Base-by-base conservation (phyloP, 2,888 invertebrate species). In the Stegana nigrithorax region DNA sequence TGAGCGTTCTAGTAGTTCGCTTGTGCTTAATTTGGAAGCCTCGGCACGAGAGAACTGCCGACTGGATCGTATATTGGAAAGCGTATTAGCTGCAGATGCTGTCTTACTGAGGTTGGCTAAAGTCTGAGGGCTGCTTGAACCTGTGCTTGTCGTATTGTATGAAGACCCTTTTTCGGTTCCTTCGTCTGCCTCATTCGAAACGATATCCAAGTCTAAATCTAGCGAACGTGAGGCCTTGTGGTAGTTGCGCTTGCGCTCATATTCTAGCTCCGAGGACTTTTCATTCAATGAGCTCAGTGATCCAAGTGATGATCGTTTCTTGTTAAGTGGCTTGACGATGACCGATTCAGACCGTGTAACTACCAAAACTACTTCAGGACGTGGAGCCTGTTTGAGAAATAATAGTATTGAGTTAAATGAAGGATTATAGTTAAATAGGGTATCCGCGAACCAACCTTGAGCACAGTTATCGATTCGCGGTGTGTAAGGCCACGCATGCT, bases 401-500 rank as follows among this genome's bases (percentile, higher is more conserved):
- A n/a, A n/a, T n/a, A n/a, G n/a, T n/a, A n/a, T n/a, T n/a, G n/a
- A n/a, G n/a, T n/a, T n/a, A n/a, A n/a, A n/a, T n/a, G n/a, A n/a
- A 23, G 25, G 23, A 36, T 0, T 4, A 21, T n/a, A 21, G 29
- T n/a, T 17, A 26, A 39, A n/a, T 26, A 32, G 12, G 7, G 26
- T 26, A 42, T 14, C 64, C 17, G 8, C 14, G 12, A 19, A 47
- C 64, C 73, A 86, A 93, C 94, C 90, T 96, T 96, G 51, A 97
- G 89, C 74, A 95, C 91, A 73, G 92, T 90, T 73, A 95, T 90
- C 72, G 96, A 95, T 84, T 96, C 93, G 42, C 92, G 89, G 84
- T 97, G 96, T 36, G 94, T 94, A 64, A 96, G 87, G 55, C 93
- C 94, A 70, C 91, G 88, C 88, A 96, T 93, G 76, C 89, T 89